Evolutionary conservation across 2,888 invertebrate genomes (phyloP).

Genomic region (Brachyptera putata): DNA sequence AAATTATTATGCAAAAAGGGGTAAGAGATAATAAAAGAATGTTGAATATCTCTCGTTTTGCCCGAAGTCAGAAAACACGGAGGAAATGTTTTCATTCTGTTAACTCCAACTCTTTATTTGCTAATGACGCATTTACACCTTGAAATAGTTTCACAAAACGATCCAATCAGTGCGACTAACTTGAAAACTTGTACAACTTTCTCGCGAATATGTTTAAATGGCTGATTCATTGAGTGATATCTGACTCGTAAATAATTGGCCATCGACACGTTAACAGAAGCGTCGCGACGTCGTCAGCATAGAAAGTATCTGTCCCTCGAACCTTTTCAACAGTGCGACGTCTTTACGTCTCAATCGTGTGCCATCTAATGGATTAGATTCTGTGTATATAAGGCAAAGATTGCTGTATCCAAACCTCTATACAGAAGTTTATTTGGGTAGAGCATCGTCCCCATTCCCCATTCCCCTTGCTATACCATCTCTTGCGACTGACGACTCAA

Average conservation of each 20-base stretch:
- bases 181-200: conserved; percentile 4
- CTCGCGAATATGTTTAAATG: not conserved
- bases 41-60: too few species aligned
- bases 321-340: not conserved
- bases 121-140: not conserved
- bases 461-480: too few species aligned
- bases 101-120: not conserved
- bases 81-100: too few species aligned
- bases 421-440: conserved; percentile 12
- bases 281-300: not conserved
- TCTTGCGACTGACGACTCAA: conserved; percentile 12
- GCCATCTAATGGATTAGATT: conserved; percentile 21
- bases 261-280: conserved; percentile 7
- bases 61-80: too few species aligned
- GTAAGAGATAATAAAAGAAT: too few species aligned
- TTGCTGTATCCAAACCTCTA: conserved; percentile 14
- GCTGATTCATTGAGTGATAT: conserved; percentile 1
- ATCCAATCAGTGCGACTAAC: not conserved
- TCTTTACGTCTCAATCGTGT: not conserved
- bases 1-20: not conserved
- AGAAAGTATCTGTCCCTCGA: too few species aligned
- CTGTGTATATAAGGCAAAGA: conserved; percentile 9
- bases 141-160: not conserved
- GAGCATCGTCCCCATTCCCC: not conserved
- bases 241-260: conserved; percentile 12